Evolutionary conservation across 2,797 vertebrate genomes (phyloP), one percentile per base, ranked within the genome.

Genomic region (Sebastolobus altivelis): DNA sequence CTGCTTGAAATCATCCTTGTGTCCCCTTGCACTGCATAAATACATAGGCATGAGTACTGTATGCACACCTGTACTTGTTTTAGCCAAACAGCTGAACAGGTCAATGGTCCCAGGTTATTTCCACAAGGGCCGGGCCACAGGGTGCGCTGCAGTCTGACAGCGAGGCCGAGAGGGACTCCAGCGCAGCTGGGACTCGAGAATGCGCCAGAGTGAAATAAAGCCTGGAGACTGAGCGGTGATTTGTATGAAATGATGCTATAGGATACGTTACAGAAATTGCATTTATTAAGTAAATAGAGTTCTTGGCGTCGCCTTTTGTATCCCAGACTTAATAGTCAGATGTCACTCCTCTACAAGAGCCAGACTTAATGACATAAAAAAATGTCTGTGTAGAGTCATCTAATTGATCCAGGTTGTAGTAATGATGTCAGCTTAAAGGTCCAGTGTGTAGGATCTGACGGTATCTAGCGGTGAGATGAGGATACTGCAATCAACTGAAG

Each of bases 171-270:
- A 59, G 70, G 35, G 37, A 66, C 72, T 79, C 29, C 27, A 25
- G 63, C 13, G 13, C 79, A 80, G 75, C 75, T 61, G 85, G 66
- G 55, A 67, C 77, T 29, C 0, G 0, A 6, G 4, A 72, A 54
- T 40, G 13, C 2, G 38, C 58, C 61, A 70, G 14, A 72, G 35
- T 49, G 37, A 78, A 73, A 68, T 55, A 29, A 86, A 79, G 38
- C 40, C 74, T 13, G 63, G 10, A 87, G 73, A 79, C 29, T 33
- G 46, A 37, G 29, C 5, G 27, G 58, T 65, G 56, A 87, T 80
- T 85, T 89, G 65, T 75, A 65, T 65, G 49, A 91, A 87, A 80
- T 67, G 22, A 85, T 68, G 72, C 58, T 76, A 31, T 59, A 56
- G 54, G 65, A 80, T 49, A 40, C 29, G 59, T 75, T 52, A 69